Conservation (phyloP, 2,888 invertebrate genomes). For the Altica lythri region DNA sequence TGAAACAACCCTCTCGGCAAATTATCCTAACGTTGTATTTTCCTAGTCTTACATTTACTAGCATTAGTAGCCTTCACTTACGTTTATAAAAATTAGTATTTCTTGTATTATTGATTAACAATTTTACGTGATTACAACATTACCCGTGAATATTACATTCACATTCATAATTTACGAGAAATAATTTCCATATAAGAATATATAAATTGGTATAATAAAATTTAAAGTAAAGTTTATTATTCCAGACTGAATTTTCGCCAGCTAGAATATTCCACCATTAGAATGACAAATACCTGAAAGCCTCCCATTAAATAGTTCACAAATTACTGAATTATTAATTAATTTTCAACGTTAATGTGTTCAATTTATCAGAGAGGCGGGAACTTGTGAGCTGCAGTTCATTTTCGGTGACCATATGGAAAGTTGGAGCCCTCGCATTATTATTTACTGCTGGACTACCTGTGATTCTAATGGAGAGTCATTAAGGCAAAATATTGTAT, state of each 20-base stretch:
- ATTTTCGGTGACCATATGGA: conserved; percentile 26
- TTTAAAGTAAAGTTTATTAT: too few relatives aligned
- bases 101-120: too few relatives aligned
- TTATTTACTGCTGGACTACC: conserved; percentile 19
- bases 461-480: conserved; percentile 24
- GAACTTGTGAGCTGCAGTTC: conserved; percentile 10
- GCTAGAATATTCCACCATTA: conserved; percentile 15
- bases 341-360: conserved; percentile 26
- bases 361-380: conserved; percentile 22
- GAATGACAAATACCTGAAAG: conserved; percentile 23
- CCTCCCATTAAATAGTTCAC: conserved; percentile 23
- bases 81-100: too few relatives aligned
- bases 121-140: too few relatives aligned
- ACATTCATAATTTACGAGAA: too few relatives aligned
- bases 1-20: too few relatives aligned
- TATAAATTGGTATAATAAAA: too few relatives aligned
- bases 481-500: conserved; percentile 20
- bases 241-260: conserved; percentile 2
- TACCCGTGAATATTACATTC: too few relatives aligned
- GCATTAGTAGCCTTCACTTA: too few relatives aligned
- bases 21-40: too few relatives aligned
- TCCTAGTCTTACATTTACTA: too few relatives aligned
- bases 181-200: too few relatives aligned
- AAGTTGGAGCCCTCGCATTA: conserved; percentile 17
- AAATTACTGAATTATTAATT: conserved; percentile 27